Evolutionary conservation across 1,140 invertebrate species (phyloP), one percentile per base, ranked within the genome.

Genomic region (Anthonomus grandis): DNA sequence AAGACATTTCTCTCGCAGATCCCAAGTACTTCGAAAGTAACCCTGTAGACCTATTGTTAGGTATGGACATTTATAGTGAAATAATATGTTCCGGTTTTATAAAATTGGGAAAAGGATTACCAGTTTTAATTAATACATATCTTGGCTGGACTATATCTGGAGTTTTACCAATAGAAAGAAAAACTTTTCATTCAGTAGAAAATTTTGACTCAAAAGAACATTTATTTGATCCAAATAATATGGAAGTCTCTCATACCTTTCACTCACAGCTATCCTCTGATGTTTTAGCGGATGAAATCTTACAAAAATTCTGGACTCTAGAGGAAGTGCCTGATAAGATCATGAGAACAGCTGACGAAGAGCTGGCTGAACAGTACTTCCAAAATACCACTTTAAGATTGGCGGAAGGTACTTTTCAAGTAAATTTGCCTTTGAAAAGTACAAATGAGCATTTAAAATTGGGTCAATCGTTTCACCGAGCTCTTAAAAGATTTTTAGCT

Each of bases 401-500:
- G 23, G n/a, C 13, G 10, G 27, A 34, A 22, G 47, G 56, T 9
- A 15, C 12, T 13, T 51, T 44, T 44, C 47, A 58, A 51, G 47
- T 58, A 17, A 45, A 44, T 18, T 19, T 58, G 9, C 27, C 39
- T 3, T 44, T 58, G 36, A 51, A 50, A 38, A 34, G 4, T 10
- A 10, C 12, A 5, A 22, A 12, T 4, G 56, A 50, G 15, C 13
- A 58, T 18, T 58, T 51, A 5, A 42, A 51, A 22, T 19, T 44
- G 5, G 56, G 56, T 2, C 19, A 34, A 6, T 50, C 56, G n/a
- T 58, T 39, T 34, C 10, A 9, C 13, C n/a, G 31, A n/a, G 47
- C 56, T 4, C 21, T 13, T 15, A 50, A 39, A 37, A 37, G 47
- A 36, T 58, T 58, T 58, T 23, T 42, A 19, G 34, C 31, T 45